phyloP scores from a whole-genome alignment of 2,888 invertebrate species.

The Ptychoptera albimana region DNA sequence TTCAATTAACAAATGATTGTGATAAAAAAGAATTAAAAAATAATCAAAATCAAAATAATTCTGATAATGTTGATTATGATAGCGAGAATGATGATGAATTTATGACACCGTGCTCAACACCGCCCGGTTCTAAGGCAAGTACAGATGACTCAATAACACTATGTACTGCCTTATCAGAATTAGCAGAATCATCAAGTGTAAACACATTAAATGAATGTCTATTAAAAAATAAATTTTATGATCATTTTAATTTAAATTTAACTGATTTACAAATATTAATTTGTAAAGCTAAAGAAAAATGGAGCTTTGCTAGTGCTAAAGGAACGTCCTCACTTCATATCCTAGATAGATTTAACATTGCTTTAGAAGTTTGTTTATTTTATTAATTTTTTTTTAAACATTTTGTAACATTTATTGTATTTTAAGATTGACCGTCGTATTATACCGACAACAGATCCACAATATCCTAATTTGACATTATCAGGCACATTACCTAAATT shows the following conservation, averaged over 20 bases:
- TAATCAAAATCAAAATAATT: slow-evolving; percentile 11
- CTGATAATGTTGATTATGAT: slow-evolving; percentile 7
- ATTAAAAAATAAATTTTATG: slow-evolving; percentile 55
- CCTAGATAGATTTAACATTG: slow-evolving; percentile 60
- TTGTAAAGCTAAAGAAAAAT: slow-evolving; percentile 76
- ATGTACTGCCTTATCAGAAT: slow-evolving; percentile 19
- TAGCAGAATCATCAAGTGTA: slow-evolving; percentile 28
- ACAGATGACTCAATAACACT: slow-evolving; percentile 32
- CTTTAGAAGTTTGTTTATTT: slow-evolving; percentile 36
- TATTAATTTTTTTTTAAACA: too few relatives aligned
- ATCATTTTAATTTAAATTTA: slow-evolving; percentile 62
- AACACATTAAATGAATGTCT: slow-evolving; percentile 42
- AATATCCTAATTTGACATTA: slow-evolving; percentile 69
- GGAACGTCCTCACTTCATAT: slow-evolving; percentile 75
- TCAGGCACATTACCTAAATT: slow-evolving; percentile 76
- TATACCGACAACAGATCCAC: slow-evolving; percentile 68
- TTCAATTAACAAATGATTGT: slow-evolving; percentile 31
- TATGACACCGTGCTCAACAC: slow-evolving; percentile 76
- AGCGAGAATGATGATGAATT: slow-evolving; percentile 37
- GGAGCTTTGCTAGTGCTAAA: slow-evolving; percentile 74
- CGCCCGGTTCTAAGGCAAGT: slow-evolving; percentile 59
- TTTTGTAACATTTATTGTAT: too few relatives aligned
- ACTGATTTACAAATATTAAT: slow-evolving; percentile 77
- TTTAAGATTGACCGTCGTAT: slow-evolving; percentile 46
- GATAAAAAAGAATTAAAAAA: slow-evolving; percentile 8